Evolutionary conservation across 2,888 invertebrate species (phyloP).

Genomic region (Heliconius aoede): DNA sequence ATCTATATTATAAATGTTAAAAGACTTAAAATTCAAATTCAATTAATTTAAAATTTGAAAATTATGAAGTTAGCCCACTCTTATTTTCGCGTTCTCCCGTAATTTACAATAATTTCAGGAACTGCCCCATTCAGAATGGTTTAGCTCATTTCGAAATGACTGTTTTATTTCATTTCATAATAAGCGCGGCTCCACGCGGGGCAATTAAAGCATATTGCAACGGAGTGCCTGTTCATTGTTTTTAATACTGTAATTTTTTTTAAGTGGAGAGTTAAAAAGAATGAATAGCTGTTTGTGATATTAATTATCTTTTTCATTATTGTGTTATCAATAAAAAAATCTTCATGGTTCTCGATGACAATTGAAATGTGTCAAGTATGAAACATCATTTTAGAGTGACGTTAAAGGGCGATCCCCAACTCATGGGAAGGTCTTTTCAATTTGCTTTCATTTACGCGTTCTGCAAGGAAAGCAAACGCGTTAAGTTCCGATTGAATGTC

Average conservation of each 20-base stretch:
- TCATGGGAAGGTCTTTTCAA: no score
- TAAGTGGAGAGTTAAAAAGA: neutral
- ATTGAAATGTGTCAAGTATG: no score
- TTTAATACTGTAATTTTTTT: conserved; percentile 2
- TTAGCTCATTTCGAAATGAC: conserved; percentile 4
- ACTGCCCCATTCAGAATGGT: conserved; percentile 8
- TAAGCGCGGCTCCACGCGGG: neutral
- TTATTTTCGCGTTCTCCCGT: neutral
- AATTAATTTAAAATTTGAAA: neutral
- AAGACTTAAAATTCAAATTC: no score
- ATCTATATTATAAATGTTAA: no score
- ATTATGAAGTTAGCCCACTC: neutral
- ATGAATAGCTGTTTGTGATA: conserved; percentile 4
- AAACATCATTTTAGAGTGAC: no score
- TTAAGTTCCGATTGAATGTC: no score
- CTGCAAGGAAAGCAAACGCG: no score
- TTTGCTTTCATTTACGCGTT: no score
- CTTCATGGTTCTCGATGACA: no score
- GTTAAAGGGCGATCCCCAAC: no score
- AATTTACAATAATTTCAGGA: conserved; percentile 17
- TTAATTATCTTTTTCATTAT: neutral
- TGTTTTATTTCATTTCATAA: conserved; percentile 1
- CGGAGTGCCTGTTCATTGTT: conserved; percentile 6
- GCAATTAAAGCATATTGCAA: conserved; percentile 18
- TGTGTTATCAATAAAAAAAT: neutral